Evolutionary conservation across 2,113 vertebrate genomes (phyloP).

Genomic region (Sapayoa aenigma): DNA sequence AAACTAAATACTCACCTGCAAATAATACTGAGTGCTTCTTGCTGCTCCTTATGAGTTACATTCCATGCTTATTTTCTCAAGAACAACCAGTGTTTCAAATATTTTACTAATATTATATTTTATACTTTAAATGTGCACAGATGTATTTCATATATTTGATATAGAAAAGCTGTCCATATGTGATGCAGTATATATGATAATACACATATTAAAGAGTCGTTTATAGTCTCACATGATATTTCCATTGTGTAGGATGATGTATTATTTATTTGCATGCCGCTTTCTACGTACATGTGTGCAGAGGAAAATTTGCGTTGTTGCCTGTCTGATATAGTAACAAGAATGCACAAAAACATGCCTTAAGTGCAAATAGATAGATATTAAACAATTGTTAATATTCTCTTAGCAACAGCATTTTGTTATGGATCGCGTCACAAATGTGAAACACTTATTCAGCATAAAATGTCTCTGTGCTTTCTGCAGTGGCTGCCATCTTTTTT

Average conservation of each 20-base stretch:
- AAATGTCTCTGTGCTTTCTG: neutral
- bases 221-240: neutral
- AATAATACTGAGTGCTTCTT: neutral
- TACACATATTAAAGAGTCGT: neutral
- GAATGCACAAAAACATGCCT: neutral
- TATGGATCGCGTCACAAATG: constrained; percentile 2
- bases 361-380: neutral
- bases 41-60: neutral
- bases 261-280: neutral
- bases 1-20: neutral
- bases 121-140: neutral
- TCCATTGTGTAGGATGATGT: neutral
- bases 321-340: neutral
- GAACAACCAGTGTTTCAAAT: neutral
- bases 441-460: constrained; percentile 70
- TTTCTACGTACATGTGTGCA: neutral
- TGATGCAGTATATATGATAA: constrained; percentile 1
- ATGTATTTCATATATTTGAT: neutral
- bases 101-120: neutral
- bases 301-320: neutral
- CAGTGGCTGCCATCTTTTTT: constrained; percentile 18
- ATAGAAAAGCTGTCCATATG: neutral
- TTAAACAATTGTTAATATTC: neutral
- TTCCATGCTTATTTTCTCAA: neutral
- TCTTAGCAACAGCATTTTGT: neutral